Percentiles rank a stretch among this genome's conserved stretches.
phyloP scores from a whole-genome alignment of 2,113 vertebrate species.

The Callospermophilus lateralis region DNA sequence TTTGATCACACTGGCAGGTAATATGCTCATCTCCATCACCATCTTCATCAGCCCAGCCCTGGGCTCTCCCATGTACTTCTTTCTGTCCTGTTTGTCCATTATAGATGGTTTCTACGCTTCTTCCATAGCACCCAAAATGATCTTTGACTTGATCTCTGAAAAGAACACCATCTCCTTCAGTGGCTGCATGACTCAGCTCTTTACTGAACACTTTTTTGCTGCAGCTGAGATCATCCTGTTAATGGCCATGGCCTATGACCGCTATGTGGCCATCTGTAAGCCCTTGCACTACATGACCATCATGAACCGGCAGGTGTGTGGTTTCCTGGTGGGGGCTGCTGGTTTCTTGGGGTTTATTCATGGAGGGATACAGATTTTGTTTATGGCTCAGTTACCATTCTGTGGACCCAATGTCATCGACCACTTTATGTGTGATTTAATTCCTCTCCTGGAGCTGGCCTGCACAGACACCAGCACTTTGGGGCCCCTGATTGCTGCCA shows the following conservation, averaged over 20 bases:
- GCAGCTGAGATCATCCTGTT: no score
- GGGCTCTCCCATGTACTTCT: constrained; percentile 78
- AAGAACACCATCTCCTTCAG: no score
- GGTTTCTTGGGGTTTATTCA: constrained; percentile 77
- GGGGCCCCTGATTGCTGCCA: constrained; percentile 72
- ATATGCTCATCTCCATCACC: constrained; percentile 73
- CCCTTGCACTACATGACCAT: constrained; percentile 69
- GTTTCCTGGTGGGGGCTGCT: constrained; percentile 35
- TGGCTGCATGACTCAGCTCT: no score
- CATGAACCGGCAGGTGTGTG: constrained; percentile 72
- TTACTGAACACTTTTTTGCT: no score
- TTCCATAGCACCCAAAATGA: constrained; percentile 78
- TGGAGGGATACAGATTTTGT: constrained; percentile 73
- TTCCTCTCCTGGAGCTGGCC: constrained; percentile 67
- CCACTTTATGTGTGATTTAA: constrained; percentile 83
- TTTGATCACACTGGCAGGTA: constrained; percentile 71
- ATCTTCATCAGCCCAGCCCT: constrained; percentile 23
- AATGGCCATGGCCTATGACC: constrained; percentile 78
- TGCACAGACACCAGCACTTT: constrained; percentile 70
- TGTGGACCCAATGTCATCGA: constrained; percentile 79
- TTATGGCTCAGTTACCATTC: constrained; percentile 76
- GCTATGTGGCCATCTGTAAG: constrained; percentile 82
- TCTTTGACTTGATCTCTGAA: not conserved
- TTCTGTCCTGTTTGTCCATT: constrained; percentile 75
- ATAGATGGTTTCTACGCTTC: constrained; percentile 74